Evolutionary conservation across 2,888 invertebrate genomes (phyloP).

Genomic region (Rapana venosa): DNA sequence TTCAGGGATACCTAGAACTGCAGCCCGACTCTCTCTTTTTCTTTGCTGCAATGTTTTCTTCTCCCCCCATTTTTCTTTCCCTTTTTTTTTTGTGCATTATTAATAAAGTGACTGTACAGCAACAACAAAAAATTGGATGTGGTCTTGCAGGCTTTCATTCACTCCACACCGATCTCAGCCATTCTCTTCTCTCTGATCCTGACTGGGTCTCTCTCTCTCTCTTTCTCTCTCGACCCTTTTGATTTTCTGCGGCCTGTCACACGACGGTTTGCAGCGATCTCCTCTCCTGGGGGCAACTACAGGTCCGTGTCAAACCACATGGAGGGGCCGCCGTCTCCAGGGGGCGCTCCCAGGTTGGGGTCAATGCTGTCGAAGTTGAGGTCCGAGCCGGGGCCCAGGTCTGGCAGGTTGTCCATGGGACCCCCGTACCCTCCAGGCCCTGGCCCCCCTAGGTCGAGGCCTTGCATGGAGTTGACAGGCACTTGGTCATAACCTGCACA

Average conservation of each 20-base stretch:
- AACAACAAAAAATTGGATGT: background rate
- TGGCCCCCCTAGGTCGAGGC: slow-evolving; percentile 88
- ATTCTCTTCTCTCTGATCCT: background rate
- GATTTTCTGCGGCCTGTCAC: background rate
- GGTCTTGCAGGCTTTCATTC: background rate
- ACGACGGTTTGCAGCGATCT: no score
- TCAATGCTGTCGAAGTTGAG: slow-evolving; percentile 86
- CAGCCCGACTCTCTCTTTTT: background rate
- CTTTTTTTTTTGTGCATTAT: background rate
- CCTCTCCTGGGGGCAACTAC: slow-evolving; percentile 76
- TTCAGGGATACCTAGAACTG: no score
- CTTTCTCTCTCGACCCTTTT: background rate
- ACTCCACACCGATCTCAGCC: background rate
- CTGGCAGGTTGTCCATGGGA: slow-evolving; percentile 84
- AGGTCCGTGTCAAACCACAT: slow-evolving; percentile 99
- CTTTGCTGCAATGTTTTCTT: background rate
- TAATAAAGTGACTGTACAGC: no score
- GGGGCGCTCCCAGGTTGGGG: slow-evolving; percentile 86
- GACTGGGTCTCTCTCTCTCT: background rate
- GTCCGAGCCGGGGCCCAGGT: slow-evolving; percentile 81
- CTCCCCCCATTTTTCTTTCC: background rate
- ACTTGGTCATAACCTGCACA: slow-evolving; percentile 94
- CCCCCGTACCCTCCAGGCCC: slow-evolving; percentile 68
- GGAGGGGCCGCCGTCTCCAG: slow-evolving; percentile 82
- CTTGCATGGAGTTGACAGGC: slow-evolving; percentile 98